Percentiles rank a stretch among this genome's conserved stretches.
These are phyloP conservation scores for Rostratula benghalensis DNA, from an alignment of 2,113 vertebrate genomes.

Conservation along the genomic window DNA sequence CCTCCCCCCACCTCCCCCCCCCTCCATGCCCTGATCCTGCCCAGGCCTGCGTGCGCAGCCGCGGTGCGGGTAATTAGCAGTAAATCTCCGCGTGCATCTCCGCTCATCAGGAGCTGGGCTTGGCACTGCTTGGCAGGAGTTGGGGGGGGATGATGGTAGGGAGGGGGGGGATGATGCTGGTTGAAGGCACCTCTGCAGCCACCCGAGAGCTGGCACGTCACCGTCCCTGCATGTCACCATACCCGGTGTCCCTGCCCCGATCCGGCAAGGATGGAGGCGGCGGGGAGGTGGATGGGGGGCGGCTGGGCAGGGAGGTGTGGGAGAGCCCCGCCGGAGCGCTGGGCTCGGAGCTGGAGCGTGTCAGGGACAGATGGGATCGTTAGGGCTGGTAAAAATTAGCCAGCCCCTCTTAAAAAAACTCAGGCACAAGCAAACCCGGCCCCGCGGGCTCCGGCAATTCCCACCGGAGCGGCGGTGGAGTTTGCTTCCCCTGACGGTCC, in stretches of 20 bases:
- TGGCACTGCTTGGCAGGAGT: background rate
- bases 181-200: background rate
- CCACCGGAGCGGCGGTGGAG: fast-evolving
- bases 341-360: slow-evolving; percentile 27
- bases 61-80: background rate
- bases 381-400: slow-evolving; percentile 35
- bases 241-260: fast-evolving
- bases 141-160: no score
- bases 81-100: background rate
- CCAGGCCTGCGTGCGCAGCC: background rate
- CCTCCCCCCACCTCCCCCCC: no score
- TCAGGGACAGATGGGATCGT: slow-evolving; percentile 34
- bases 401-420: slow-evolving; percentile 47
- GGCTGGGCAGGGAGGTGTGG: background rate
- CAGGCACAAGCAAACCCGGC: background rate
- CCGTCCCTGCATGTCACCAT: no score
- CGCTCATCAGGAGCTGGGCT: background rate
- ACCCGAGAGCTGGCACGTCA: fast-evolving
- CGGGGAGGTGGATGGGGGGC: background rate
- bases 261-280: fast-evolving
- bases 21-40: background rate
- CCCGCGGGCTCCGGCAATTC: background rate
- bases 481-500: background rate
- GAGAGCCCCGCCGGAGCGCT: background rate
- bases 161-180: background rate